These are phyloP conservation scores for Eulithis prunata DNA, from an alignment of 2,888 invertebrate genomes.

Conservation along the genomic window DNA sequence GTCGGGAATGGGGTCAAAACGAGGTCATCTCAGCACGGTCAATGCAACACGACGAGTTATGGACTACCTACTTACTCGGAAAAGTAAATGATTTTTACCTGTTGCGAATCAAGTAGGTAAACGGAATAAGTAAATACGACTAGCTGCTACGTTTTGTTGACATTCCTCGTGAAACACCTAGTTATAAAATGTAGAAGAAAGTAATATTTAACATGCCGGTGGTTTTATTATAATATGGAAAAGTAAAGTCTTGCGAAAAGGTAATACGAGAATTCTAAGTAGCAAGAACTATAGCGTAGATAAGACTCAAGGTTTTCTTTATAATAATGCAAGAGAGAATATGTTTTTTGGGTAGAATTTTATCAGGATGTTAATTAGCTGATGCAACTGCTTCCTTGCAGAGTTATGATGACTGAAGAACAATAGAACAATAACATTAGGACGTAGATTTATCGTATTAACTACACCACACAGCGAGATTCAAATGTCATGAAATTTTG, in stretches of 20 bases:
- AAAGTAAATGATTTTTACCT: slow-evolving; percentile 45
- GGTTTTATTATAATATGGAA: too few relatives aligned
- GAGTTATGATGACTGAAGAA: slow-evolving; percentile 26
- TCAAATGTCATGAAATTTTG: slow-evolving; percentile 37
- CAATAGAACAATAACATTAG: slow-evolving; percentile 48
- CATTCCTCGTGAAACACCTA: neutral
- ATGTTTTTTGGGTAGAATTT: slow-evolving; percentile 1
- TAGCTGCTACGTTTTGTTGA: too few relatives aligned
- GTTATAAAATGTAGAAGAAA: neutral
- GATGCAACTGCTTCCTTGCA: slow-evolving; percentile 6
- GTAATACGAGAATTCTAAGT: too few relatives aligned
- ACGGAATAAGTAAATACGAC: neutral
- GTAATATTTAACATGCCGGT: too few relatives aligned
- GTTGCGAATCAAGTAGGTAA: slow-evolving; percentile 18
- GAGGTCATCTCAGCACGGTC: slow-evolving; percentile 60
- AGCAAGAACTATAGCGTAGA: too few relatives aligned
- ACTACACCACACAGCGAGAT: slow-evolving; percentile 47
- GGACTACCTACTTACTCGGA: slow-evolving; percentile 48
- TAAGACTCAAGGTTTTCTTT: too few relatives aligned
- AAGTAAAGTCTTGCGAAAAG: too few relatives aligned
- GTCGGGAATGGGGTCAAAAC: slow-evolving; percentile 72
- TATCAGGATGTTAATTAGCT: slow-evolving; percentile 1
- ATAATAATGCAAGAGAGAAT: neutral
- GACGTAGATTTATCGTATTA: slow-evolving; percentile 44
- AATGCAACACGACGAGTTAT: slow-evolving; percentile 58